Evolutionary conservation across 2,888 invertebrate genomes (phyloP), one percentile per base, ranked within the genome.

Genomic region (Frankliniella fusca): DNA sequence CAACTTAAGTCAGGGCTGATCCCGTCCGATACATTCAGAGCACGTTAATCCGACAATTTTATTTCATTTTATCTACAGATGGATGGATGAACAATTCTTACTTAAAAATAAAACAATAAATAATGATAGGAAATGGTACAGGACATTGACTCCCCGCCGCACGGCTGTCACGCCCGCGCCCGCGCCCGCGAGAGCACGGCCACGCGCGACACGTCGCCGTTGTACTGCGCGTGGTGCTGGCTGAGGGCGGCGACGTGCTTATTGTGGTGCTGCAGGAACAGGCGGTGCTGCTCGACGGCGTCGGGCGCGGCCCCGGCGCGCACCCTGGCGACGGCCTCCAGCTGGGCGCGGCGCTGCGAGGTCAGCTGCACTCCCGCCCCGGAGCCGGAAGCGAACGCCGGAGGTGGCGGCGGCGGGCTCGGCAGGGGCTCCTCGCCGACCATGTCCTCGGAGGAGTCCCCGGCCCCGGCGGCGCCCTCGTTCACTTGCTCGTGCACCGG

Each of bases 211-310:
- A 76, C 70, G 70, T 76, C 70, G 23, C 70, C 70, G 70, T 27
- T 76, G 70, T 76, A 76, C 27, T 76, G 23, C 23, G 70, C 70
- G 70, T 76, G 10, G 70, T 76, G 70, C 23, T 12, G 23, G 70
- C 27, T 76, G 70, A 76, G 27, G 70, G 70, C 27, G 70, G 70
- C 70, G 27, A 76, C 70, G 70, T 76, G 70, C 70, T 76, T n/a
- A 27, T 76, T 76, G 70, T 76, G 70, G 70, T 76, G 70, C 70
- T 76, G 70, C 70, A 76, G 70, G 70, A 76, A 76, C 27, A 76
- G 70, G 23, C 70, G 9, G 23, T 27, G 70, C 70, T 76, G 70
- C 23, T 23, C 70, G 70, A 23, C 70, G 70, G 70, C 70, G 70
- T n/a, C 70, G 15, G 54, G 54, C 15, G 38, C 5, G 38, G 54